These are phyloP conservation scores for Diuraphis noxia DNA, from an alignment of 1,140 invertebrate species.

Conservation along the genomic window DNA sequence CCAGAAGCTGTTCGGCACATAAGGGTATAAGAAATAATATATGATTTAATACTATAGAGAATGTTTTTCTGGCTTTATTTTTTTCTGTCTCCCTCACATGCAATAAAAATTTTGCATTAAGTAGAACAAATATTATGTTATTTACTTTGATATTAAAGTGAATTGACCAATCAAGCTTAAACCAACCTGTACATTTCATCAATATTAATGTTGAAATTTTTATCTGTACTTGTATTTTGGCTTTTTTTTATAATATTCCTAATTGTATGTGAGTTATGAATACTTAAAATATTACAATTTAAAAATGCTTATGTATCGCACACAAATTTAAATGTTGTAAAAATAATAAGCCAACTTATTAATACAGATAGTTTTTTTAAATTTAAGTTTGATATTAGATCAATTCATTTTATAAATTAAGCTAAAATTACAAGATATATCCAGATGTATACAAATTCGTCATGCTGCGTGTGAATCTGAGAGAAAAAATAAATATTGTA, in stretches of 20 bases:
- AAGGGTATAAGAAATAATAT: neutral
- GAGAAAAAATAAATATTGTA: neutral
- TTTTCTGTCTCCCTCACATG: neutral
- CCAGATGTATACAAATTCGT: neutral
- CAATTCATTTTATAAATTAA: neutral
- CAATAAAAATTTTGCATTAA: neutral
- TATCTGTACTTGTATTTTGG: neutral
- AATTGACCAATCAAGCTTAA: neutral
- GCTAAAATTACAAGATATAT: neutral
- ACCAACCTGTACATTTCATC: neutral
- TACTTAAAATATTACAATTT: neutral
- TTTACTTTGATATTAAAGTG: neutral
- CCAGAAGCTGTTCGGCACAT: slow-evolving; percentile 5
- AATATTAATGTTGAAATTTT: neutral
- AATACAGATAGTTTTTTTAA: neutral
- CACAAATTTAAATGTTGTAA: neutral
- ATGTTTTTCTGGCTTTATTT: neutral
- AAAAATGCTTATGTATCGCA: neutral
- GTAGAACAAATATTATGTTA: neutral
- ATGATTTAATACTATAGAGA: neutral
- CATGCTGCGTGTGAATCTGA: neutral
- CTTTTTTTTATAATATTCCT: neutral
- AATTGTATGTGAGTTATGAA: neutral
- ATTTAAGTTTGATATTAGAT: neutral
- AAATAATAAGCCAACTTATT: too few species aligned